Base-by-base conservation (phyloP, 2,113 vertebrate species). In the Anseranas semipalmata region DNA sequence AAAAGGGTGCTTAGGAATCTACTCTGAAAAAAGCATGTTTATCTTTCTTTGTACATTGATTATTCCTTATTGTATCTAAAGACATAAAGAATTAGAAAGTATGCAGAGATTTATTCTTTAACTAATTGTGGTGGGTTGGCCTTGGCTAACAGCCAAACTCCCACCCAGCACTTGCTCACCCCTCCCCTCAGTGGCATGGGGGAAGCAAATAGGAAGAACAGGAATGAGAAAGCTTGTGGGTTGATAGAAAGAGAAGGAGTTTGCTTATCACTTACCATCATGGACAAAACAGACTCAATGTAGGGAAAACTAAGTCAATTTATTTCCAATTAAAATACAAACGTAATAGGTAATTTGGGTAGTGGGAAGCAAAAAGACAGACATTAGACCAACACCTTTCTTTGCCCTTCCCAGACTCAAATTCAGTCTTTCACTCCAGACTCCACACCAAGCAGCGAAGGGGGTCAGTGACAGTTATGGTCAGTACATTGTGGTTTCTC, bases 1-100 rank as follows among this genome's bases (percentile, higher is more conserved):
- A 72, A 68, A 16, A 90, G 24, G 48, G 21, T 22, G 39, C 71
- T 85, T 92, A 74, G 67, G 89, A 66, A 93, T 82, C 77, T 92
- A 17, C 4, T 62, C 50, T 75, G n/a, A 46, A 78, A 89, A 92
- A 90, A 74, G 19, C 27, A 72, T 91, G 89, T 48, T 95, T 45
- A 59, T 88, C 48, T 87, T 81, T 41, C 52, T 85, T 50, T 46
- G 33, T 81, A 32, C 41, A 37, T 58, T 66, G 43, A 59, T 79
- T 68, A 58, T 24, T 68, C 45, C 22, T 37, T 46, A 55, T 12
- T 73, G 19, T 70, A 62, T 46, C 33, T 35, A 87, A 83, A 84
- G n/a, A 19, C 14, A 62, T 30, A 71, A 11, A 58, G 41, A 72
- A 33, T 77, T 68, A 81, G 59, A 59, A 85, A 58, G 48, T 67